phyloP scores from a whole-genome alignment of 2,888 invertebrate species.

The Drosophila barbarae region DNA sequence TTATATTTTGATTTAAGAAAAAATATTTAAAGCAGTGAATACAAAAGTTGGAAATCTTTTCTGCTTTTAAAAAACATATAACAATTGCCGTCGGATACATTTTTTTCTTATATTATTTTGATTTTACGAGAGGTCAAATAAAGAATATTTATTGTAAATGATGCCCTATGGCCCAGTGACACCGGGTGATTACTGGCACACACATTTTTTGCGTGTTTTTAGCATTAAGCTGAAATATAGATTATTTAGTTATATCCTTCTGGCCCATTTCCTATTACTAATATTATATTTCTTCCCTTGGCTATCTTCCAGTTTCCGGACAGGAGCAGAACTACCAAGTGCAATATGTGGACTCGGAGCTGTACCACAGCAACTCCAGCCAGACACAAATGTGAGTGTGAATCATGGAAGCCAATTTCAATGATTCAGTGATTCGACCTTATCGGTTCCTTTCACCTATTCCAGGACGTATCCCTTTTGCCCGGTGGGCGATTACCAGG shows the following conservation, averaged over 20 bases:
- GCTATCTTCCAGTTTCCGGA: constrained; percentile 75
- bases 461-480: constrained; percentile 88
- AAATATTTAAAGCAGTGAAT: not conserved
- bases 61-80: not conserved
- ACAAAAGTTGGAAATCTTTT: not conserved
- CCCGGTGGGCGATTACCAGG: constrained; percentile 84
- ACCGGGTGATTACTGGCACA: too few species aligned
- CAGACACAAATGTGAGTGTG: constrained; percentile 82
- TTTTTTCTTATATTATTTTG: too few species aligned
- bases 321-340: constrained; percentile 83
- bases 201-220: not conserved
- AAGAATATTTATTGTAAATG: too few species aligned
- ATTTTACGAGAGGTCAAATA: too few species aligned
- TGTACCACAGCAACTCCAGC: constrained; percentile 83
- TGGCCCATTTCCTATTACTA: not conserved
- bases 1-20: too few species aligned
- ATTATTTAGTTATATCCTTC: not conserved
- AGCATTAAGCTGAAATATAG: rapidly evolving
- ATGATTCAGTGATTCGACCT: not conserved
- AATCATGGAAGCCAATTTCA: not conserved
- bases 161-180: too few species aligned
- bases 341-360: constrained; percentile 87
- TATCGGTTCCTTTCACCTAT: constrained; percentile 5
- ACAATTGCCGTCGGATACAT: not conserved
- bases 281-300: not conserved